Conservation (phyloP, 2,888 invertebrate genomes). For the Drosophila kanekoi region DNA sequence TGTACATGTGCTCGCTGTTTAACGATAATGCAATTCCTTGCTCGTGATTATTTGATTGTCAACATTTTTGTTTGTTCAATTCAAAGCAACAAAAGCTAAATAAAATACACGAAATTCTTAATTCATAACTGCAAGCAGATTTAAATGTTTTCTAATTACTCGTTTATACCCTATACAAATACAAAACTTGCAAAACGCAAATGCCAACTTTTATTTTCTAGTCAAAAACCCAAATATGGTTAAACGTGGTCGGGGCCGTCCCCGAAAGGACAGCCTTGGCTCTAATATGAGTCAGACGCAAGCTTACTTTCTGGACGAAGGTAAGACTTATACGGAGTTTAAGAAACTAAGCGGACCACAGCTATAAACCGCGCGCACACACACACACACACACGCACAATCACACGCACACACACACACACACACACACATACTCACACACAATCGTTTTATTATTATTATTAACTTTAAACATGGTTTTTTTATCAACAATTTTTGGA, state of each 20-base stretch:
- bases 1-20: constrained; percentile 46
- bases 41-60: constrained; percentile 38
- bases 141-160: constrained; percentile 36
- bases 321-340: constrained; percentile 85
- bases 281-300: constrained; percentile 86
- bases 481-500: background rate
- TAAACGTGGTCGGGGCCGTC: constrained; percentile 87
- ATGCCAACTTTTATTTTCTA: constrained; percentile 78
- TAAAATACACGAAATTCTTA: constrained; percentile 9
- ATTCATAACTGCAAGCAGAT: constrained; percentile 52
- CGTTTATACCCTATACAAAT: constrained; percentile 30
- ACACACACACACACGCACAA: constrained; percentile 13
- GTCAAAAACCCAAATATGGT: constrained; percentile 85
- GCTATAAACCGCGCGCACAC: constrained; percentile 31
- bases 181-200: constrained; percentile 25
- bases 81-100: background rate
- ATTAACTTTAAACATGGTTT: background rate
- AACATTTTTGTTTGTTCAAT: constrained; percentile 22
- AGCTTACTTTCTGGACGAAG: constrained; percentile 91
- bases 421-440: constrained; percentile 18
- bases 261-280: constrained; percentile 86
- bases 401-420: constrained; percentile 25
- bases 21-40: constrained; percentile 30
- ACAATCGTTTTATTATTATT: background rate
- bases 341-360: constrained; percentile 45